These are phyloP conservation scores for Atta texana DNA, from an alignment of 1,140 invertebrate species.

Conservation along the genomic window DNA sequence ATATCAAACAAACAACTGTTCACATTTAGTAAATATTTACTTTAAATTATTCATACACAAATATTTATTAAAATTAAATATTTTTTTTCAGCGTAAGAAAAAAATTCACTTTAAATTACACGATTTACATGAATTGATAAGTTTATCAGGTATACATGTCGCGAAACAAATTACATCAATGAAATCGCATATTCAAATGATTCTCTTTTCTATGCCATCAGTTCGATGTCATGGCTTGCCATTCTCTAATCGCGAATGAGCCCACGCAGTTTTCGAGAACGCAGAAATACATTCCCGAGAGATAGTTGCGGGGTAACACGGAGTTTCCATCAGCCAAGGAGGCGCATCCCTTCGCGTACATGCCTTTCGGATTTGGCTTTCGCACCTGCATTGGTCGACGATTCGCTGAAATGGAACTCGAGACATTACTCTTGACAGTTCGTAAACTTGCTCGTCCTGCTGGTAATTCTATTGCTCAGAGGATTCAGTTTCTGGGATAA, in stretches of 20 bases:
- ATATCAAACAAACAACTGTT: too few species aligned
- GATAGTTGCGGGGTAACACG: constrained; percentile 84
- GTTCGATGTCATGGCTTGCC: constrained; percentile 85
- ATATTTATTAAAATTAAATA: too few species aligned
- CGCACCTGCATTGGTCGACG: constrained; percentile 85
- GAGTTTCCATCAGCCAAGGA: constrained; percentile 78
- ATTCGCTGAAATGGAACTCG: constrained; percentile 85
- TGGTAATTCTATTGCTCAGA: neutral
- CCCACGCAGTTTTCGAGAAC: constrained; percentile 84
- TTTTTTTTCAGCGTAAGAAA: neutral
- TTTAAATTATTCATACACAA: too few species aligned
- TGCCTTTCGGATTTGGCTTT: constrained; percentile 90
- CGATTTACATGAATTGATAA: neutral
- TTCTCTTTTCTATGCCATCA: constrained; percentile 73
- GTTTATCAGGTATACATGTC: neutral
- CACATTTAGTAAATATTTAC: too few species aligned
- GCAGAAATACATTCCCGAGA: constrained; percentile 84
- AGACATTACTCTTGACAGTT: constrained; percentile 82
- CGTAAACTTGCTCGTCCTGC: constrained; percentile 31
- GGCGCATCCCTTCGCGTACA: constrained; percentile 88
- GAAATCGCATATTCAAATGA: neutral
- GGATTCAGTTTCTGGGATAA: neutral
- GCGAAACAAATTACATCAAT: neutral
- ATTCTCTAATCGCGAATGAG: constrained; percentile 81
- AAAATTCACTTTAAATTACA: neutral